Percentiles rank a stretch among this genome's conserved stretches.
Evolutionary conservation across 2,113 vertebrate genomes (phyloP).

Genomic region (Scomber scombrus): DNA sequence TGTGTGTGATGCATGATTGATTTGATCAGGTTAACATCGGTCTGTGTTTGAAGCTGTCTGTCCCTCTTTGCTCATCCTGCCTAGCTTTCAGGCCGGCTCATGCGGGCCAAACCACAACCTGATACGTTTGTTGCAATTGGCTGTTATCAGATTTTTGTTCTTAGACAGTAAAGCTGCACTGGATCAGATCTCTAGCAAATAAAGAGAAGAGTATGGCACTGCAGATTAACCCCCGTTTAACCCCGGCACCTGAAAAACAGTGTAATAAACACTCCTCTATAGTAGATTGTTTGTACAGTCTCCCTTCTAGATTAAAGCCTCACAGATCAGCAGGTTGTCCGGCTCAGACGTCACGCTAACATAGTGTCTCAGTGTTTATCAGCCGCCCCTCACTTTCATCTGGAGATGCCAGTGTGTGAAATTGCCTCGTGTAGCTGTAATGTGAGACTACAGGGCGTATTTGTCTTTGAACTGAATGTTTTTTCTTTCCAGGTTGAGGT

Average conservation of each 20-base stretch:
- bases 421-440: constrained; percentile 1
- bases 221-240: no score
- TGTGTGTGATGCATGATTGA: neutral
- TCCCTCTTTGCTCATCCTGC: constrained; percentile 25
- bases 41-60: constrained; percentile 9
- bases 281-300: neutral
- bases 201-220: no score
- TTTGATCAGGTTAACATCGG: neutral
- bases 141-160: constrained; percentile 4
- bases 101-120: constrained; percentile 35
- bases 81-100: constrained; percentile 5
- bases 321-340: neutral
- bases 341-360: neutral
- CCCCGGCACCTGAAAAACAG: neutral
- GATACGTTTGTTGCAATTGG: constrained; percentile 1
- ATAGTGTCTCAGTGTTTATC: neutral
- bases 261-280: no score
- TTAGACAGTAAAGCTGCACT: neutral
- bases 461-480: constrained; percentile 31
- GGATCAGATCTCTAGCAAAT: no score
- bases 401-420: constrained; percentile 28
- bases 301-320: neutral
- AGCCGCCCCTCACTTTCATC: neutral
- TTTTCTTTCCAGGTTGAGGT: constrained; percentile 34
- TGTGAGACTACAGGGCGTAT: constrained; percentile 10